Evolutionary conservation across 2,797 vertebrate genomes (phyloP), one percentile per base, ranked within the genome.

Genomic region (Propithecus deckenii): DNA sequence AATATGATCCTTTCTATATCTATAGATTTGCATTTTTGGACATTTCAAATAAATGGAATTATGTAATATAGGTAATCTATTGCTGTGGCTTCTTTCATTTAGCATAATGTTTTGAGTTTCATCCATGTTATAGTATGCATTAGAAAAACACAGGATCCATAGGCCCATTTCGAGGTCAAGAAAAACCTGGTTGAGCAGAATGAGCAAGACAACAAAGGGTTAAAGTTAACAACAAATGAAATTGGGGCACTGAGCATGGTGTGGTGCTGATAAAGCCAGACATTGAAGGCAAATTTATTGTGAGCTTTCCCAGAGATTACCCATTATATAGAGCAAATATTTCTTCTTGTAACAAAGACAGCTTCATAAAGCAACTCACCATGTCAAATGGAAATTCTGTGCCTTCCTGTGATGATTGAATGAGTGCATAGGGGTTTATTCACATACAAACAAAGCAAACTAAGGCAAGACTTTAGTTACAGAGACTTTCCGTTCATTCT

Each of bases 281-380:
- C 86, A 86, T 23, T 50, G 63, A 95, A 71, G 84, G 63, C 35
- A 96, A 89, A 94, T 80, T 72, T 75, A 92, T 88, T 87, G 76
- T 96, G 85, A 94, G 72, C 50, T 96, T 78, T 89, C 76, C 94
- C 59, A 92, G 81, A 96, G 91, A 81, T 57, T 61, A 80, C 46
- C 78, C 84, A 89, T 96, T 97, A 83, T 89, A 78, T 15, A 74
- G n/a, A 80, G 89, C 69, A 95, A 97, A 83, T 20, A 52, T 25
- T 94, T 86, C 38, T 81, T 46, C 61, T 72, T 80, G 30, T 80
- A 76, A 86, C 48, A 89, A 85, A 69, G 48, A 22, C 25, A 76
- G 75, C 65, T 71, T 48, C 65, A 96, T 61, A 94, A 96, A 93
- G 71, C 86, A 94, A 61, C 88, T 87, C 94, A 85, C 76, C 85